Conservation (phyloP, 2,888 invertebrate genomes). For the Amorpha juglandis region DNA sequence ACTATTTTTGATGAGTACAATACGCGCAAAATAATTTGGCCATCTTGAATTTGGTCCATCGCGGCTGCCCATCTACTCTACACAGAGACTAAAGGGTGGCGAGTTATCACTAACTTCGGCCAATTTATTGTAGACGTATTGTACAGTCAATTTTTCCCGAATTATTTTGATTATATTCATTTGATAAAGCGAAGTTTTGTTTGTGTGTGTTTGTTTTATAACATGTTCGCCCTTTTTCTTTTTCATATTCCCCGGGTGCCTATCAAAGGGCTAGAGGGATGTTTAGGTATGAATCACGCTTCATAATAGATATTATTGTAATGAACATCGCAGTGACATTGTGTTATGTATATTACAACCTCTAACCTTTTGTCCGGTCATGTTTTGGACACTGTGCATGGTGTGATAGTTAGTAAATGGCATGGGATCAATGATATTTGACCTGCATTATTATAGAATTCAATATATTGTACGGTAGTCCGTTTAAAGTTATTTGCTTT, state of each 20-base stretch:
- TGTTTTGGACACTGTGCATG: constrained; percentile 24
- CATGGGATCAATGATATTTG: neutral
- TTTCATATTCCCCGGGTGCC: constrained; percentile 63
- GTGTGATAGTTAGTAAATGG: constrained; percentile 16
- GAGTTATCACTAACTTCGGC: too few species aligned
- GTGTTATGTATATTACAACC: constrained; percentile 57
- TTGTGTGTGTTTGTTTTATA: constrained; percentile 34
- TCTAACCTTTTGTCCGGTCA: constrained; percentile 70
- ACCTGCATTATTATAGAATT: too few species aligned
- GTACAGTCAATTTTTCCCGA: neutral
- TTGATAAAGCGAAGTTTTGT: constrained; percentile 10
- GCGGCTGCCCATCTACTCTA: too few species aligned
- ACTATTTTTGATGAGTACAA: too few species aligned
- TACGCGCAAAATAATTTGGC: too few species aligned
- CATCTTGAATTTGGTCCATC: too few species aligned
- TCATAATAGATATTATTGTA: constrained; percentile 27
- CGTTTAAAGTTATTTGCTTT: too few species aligned
- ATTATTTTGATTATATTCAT: neutral
- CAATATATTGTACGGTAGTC: too few species aligned
- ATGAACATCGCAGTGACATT: constrained; percentile 29
- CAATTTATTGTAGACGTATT: neutral
- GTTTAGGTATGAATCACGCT: constrained; percentile 67
- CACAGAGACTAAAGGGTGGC: too few species aligned
- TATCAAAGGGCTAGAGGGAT: constrained; percentile 79
- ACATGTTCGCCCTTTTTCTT: constrained; percentile 40